Percentiles rank a stretch among this genome's conserved stretches.
Conservation (phyloP, 2,888 invertebrate species). For the Ischnus inquisitorius region DNA sequence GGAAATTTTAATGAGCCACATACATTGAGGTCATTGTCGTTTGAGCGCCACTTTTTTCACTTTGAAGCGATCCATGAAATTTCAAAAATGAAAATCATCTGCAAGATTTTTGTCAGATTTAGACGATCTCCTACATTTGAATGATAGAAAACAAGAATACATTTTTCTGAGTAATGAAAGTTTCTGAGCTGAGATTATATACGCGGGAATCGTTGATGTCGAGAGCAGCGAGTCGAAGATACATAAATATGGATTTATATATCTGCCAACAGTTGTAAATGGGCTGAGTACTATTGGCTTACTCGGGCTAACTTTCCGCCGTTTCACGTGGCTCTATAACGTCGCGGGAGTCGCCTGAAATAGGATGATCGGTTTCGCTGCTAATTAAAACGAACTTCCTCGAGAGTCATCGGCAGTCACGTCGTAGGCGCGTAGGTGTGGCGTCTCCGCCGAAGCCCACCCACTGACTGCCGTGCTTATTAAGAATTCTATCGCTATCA, state of each 20-base stretch:
- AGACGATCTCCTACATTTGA: too few species aligned
- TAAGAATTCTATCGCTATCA: constrained; percentile 53
- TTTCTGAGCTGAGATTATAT: too few species aligned
- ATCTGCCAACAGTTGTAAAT: constrained; percentile 36
- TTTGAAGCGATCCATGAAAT: too few species aligned
- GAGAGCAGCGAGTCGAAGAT: constrained; percentile 12
- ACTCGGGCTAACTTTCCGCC: constrained; percentile 10
- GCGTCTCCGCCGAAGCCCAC: constrained; percentile 51
- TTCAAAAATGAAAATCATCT: too few species aligned
- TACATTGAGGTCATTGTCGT: too few species aligned
- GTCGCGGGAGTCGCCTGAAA: constrained; percentile 48
- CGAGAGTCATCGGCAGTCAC: constrained; percentile 49
- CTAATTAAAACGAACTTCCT: constrained; percentile 63
- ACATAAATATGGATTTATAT: too few species aligned
- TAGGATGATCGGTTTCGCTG: constrained; percentile 51
- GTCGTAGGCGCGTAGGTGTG: constrained; percentile 52
- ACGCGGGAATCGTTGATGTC: neutral
- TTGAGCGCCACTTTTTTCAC: too few species aligned
- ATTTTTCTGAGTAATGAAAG: too few species aligned
- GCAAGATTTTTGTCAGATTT: too few species aligned
- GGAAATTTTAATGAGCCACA: too few species aligned
- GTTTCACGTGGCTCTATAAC: neutral
- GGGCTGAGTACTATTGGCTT: constrained; percentile 19
- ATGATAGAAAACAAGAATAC: too few species aligned
- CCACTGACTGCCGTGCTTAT: constrained; percentile 53